These are phyloP conservation scores for Macrobrachium nipponense DNA, from an alignment of 1,140 invertebrate genomes.

Conservation along the genomic window DNA sequence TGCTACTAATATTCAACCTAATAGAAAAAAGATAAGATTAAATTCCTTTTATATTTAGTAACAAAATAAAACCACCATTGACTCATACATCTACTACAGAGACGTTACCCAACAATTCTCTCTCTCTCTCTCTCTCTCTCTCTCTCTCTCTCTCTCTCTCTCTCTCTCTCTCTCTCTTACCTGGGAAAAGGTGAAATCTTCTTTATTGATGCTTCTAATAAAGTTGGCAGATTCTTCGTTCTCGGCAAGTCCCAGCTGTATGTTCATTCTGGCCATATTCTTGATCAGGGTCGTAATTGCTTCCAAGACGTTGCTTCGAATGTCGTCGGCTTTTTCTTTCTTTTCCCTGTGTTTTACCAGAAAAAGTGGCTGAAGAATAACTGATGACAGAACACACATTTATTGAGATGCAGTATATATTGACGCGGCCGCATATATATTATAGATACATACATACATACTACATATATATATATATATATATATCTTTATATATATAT, in stretches of 20 bases:
- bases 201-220: slow-evolving; percentile 67
- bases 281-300: slow-evolving; percentile 70
- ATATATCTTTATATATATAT: no score
- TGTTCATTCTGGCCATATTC: slow-evolving; percentile 72
- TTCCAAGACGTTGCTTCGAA: slow-evolving; percentile 74
- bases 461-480: not conserved
- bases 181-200: slow-evolving; percentile 32
- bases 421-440: no score
- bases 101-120: not conserved
- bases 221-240: slow-evolving; percentile 72
- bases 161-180: slow-evolving; percentile 66
- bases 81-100: no score
- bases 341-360: slow-evolving; percentile 72
- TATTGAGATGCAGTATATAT: no score
- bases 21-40: no score
- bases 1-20: no score
- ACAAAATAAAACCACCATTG: no score
- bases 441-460: no score
- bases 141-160: slow-evolving; percentile 68
- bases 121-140: slow-evolving; percentile 37
- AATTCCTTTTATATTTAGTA: no score
- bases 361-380: slow-evolving; percentile 11
- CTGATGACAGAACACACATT: no score
- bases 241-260: slow-evolving; percentile 70
- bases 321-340: slow-evolving; percentile 74